Percentiles rank a stretch among this genome's conserved stretches.
Evolutionary conservation across 2,888 invertebrate genomes (phyloP).

Genomic region (Scrobipalpa atriplicella): DNA sequence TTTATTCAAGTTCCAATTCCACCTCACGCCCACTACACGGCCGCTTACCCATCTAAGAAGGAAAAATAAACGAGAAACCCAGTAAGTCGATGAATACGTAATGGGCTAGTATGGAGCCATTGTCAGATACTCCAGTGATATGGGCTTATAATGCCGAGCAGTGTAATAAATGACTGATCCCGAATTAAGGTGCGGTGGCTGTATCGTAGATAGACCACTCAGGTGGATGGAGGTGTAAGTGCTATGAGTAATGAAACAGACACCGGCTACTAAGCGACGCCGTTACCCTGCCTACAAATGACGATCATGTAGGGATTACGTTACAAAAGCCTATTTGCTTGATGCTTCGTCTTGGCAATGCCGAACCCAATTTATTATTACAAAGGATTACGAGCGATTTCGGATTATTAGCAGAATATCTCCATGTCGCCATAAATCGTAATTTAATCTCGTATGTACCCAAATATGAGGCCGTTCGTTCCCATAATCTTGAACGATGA

Average conservation of each 20-base stretch:
- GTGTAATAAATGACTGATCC: constrained; percentile 22
- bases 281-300: constrained; percentile 12
- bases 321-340: neutral
- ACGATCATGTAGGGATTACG: neutral
- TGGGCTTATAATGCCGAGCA: constrained; percentile 18
- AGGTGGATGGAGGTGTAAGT: constrained; percentile 23
- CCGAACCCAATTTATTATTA: constrained; percentile 8
- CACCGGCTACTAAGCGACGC: neutral
- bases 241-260: constrained; percentile 4
- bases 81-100: constrained; percentile 61
- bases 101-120: constrained; percentile 33
- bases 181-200: constrained; percentile 24
- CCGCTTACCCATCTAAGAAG: constrained; percentile 58
- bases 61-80: constrained; percentile 64
- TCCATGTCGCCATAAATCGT: neutral
- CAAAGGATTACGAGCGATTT: neutral
- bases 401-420: neutral
- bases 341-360: neutral
- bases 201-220: constrained; percentile 22
- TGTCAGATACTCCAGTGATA: constrained; percentile 35
- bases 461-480: neutral
- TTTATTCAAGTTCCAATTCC: constrained; percentile 70
- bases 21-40: constrained; percentile 60
- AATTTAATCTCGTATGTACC: neutral
- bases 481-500: neutral